These are phyloP conservation scores for Lophura nycthemera DNA, from an alignment of 2,113 vertebrate genomes.

Conservation along the genomic window DNA sequence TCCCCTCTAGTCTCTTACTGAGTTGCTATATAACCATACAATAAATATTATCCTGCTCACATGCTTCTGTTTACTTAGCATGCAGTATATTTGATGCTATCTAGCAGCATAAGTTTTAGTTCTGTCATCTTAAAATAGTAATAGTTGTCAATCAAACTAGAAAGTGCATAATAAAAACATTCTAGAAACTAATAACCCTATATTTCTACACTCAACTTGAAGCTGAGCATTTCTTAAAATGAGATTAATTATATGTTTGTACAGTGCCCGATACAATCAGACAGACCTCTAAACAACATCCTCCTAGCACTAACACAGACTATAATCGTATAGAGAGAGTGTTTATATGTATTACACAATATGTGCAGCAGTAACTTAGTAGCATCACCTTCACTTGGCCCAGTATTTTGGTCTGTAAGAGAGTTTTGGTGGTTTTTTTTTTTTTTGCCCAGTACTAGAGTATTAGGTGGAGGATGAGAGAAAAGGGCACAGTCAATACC, in stretches of 20 bases:
- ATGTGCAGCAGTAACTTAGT: background rate
- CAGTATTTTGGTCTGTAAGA: background rate
- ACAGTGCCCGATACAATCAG: slow-evolving; percentile 22
- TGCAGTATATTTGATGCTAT: slow-evolving; percentile 82
- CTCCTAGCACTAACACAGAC: background rate
- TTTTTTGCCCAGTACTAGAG: background rate
- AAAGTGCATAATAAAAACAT: slow-evolving; percentile 78
- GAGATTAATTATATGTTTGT: slow-evolving; percentile 69
- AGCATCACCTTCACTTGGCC: background rate
- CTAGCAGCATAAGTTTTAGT: slow-evolving; percentile 82
- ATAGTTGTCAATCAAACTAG: slow-evolving; percentile 87
- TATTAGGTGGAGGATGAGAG: background rate
- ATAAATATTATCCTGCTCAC: slow-evolving; percentile 80
- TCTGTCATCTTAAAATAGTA: slow-evolving; percentile 86
- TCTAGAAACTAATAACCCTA: slow-evolving; percentile 81
- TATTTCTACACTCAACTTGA: slow-evolving; percentile 83
- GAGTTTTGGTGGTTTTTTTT: too few species aligned
- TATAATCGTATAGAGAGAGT: background rate
- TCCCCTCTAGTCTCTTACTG: slow-evolving; percentile 21
- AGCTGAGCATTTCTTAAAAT: slow-evolving; percentile 78
- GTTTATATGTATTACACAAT: background rate
- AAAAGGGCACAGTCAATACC: background rate
- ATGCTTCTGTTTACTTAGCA: slow-evolving; percentile 81
- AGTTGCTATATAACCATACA: slow-evolving; percentile 67
- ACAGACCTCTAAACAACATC: slow-evolving; percentile 38